Conservation (phyloP, 2,888 invertebrate genomes). For the Hypomecis punctinalis region DNA sequence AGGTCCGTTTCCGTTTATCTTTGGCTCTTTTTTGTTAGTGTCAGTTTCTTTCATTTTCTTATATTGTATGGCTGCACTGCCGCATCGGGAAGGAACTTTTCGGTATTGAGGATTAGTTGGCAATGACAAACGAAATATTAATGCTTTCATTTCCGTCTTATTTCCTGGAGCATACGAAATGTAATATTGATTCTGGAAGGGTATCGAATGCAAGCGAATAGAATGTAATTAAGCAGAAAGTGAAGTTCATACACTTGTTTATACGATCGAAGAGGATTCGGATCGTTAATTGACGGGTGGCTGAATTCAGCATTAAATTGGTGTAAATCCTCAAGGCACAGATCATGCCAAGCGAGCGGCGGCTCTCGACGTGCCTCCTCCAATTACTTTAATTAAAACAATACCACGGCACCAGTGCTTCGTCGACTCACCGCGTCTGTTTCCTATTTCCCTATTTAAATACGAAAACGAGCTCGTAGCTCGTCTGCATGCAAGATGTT, state of each 20-base stretch:
- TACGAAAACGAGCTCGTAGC: conserved; percentile 82
- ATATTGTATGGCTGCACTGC: conserved; percentile 72
- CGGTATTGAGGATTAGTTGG: conserved; percentile 47
- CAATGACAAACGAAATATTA: conserved; percentile 41
- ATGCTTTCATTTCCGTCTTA: conserved; percentile 32
- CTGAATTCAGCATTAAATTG: conserved; percentile 79
- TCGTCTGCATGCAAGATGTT: conserved; percentile 80
- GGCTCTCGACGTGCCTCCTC: conserved; percentile 82
- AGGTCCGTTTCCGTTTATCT: conserved; percentile 81
- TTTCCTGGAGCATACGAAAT: conserved; percentile 29
- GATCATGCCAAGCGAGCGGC: conserved; percentile 79
- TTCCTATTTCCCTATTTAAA: conserved; percentile 85
- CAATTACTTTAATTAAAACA: conserved; percentile 86
- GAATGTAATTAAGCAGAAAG: conserved; percentile 33
- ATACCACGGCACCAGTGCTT: conserved; percentile 80
- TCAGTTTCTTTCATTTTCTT: conserved; percentile 74
- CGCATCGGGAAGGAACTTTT: conserved; percentile 57
- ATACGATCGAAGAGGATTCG: conserved; percentile 63
- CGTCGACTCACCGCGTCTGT: conserved; percentile 82
- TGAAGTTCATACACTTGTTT: conserved; percentile 37
- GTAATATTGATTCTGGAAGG: conserved; percentile 20
- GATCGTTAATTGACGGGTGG: conserved; percentile 77
- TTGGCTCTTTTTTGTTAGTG: conserved; percentile 74
- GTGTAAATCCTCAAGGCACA: conserved; percentile 84
- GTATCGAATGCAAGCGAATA: conserved; percentile 16